Base-by-base conservation (phyloP, 1,140 invertebrate species). In the Drosophila littoralis region DNA sequence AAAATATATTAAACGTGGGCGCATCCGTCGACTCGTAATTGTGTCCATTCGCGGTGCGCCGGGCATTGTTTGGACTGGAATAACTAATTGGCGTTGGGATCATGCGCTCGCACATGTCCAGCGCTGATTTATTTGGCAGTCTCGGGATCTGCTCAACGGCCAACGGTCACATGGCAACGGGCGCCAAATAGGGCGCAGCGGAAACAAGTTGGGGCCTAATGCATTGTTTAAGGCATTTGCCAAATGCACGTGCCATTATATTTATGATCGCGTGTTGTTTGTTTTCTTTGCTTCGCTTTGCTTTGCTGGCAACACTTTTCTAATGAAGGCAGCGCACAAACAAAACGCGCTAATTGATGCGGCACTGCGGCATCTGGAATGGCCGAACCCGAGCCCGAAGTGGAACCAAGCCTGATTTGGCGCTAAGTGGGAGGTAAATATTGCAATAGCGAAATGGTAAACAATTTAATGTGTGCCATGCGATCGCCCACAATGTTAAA, bases 261-360 rank as follows among this genome's bases (percentile, higher is more conserved):
- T 67, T 77, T 77, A 74, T 69, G 75, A 77, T 78, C 64, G 75
- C 70, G 52, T 77, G 57, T 57, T 74, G 74, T 67, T 77, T 73
- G 61, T 72, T 73, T 79, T 63, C 66, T 48, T 42, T 54, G 32
- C 8, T 54, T 40, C 38, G 68, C 66, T 48, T 42, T 54, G 32
- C 8, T 54, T 40, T 43, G 45, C 28, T 52, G 69, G 40, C 75
- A 59, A 54, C 60, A 60, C 43, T 70, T 61, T 66, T 67, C 55
- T 61, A 45, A 35, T 60, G 35, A 57, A 48, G 32, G 15, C 52
- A 17, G 9, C 42, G 0, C 43, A 50, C n/a, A 6, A 67, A 58
- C 6, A 55, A 38, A 67, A 67, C 17, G 9, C 13, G 64, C 54
- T 67, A 67, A 67, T 67, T 67, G 64, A 22, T 51, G 33, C 52